Percentiles rank a stretch among this genome's conserved stretches.
These are phyloP conservation scores for Sitobion miscanthi DNA, from an alignment of 1,140 invertebrate genomes.

Conservation along the genomic window DNA sequence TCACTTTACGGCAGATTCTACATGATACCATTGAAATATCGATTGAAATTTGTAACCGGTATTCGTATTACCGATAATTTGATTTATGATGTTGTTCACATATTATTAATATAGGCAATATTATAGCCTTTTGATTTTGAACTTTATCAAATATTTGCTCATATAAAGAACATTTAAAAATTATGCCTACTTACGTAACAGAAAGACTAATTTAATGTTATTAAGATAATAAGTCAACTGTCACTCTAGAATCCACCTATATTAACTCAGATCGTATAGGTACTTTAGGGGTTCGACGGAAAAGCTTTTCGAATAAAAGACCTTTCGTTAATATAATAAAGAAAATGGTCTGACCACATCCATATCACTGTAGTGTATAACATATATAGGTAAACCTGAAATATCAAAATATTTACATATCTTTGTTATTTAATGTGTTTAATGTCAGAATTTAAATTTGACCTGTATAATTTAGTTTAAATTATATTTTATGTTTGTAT, in stretches of 20 bases:
- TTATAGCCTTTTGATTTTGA: not conserved
- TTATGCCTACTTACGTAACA: not conserved
- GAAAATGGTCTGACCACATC: not conserved
- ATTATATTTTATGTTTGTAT: no score
- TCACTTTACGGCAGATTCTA: no score
- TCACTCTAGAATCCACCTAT: not conserved
- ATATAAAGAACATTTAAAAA: not conserved
- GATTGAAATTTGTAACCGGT: not conserved
- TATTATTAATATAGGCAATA: no score
- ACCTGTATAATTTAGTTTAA: no score
- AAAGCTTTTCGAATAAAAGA: not conserved
- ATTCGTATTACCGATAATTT: not conserved
- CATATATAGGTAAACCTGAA: no score
- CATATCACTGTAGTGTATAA: not conserved
- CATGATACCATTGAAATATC: not conserved
- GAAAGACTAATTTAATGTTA: not conserved
- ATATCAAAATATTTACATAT: no score
- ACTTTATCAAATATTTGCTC: not conserved
- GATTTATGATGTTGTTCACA: not conserved
- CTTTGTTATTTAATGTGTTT: no score
- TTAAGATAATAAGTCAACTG: not conserved
- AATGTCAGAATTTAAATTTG: no score
- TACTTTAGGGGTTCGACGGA: not conserved
- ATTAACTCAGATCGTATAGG: not conserved
- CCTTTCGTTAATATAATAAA: not conserved